phyloP scores from a whole-genome alignment of 1,140 invertebrate species.

The Matsumurasca onukii region DNA sequence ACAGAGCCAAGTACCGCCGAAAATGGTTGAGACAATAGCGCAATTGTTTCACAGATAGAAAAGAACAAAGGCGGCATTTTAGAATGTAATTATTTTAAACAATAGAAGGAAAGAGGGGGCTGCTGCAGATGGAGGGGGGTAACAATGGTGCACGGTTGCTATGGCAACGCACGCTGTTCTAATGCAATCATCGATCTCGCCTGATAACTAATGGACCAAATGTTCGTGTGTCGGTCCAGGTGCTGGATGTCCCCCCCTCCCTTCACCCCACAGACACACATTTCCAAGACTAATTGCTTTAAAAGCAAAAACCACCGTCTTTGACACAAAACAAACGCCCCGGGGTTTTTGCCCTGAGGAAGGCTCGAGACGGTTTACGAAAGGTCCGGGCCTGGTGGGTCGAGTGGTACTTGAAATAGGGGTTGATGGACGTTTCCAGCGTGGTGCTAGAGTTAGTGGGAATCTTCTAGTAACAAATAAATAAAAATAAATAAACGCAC shows the following conservation, averaged over 20 bases:
- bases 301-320: neutral
- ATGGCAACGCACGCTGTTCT: neutral
- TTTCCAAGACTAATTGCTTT: slow-evolving; percentile 11
- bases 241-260: neutral
- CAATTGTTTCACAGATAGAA: neutral
- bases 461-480: neutral
- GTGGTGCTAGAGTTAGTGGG: neutral
- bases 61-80: neutral
- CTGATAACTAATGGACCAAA: neutral
- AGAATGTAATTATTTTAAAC: slow-evolving; percentile 16
- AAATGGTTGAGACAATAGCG: slow-evolving; percentile 7
- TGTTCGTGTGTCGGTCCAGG: slow-evolving; percentile 2
- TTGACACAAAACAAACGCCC: slow-evolving; percentile 18
- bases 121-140: no score
- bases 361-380: neutral
- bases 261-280: neutral
- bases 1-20: neutral
- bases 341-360: neutral
- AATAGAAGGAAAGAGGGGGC: neutral
- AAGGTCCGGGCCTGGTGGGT: neutral
- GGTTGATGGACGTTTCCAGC: neutral
- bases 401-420: neutral
- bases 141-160: slow-evolving; percentile 3
- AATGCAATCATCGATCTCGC: neutral
- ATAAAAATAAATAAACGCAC: neutral